Evolutionary conservation across 2,797 vertebrate species (phyloP), one percentile per base, ranked within the genome.

Genomic region (Enteromius unitaeniatus): DNA sequence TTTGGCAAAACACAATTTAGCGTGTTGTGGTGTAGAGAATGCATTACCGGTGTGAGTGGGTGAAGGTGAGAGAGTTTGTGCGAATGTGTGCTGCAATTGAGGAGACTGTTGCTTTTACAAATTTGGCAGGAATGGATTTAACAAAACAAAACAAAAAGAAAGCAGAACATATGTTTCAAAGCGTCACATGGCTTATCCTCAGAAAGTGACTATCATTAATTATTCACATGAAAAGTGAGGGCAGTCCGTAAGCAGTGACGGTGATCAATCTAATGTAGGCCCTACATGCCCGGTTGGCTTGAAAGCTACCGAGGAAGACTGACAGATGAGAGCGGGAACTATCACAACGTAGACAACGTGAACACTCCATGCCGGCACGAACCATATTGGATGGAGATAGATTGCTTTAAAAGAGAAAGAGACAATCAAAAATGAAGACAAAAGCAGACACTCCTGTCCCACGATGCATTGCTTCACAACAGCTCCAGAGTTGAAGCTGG

Each of bases 381-480:
- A 83, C 23, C 92, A 93, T 88, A 90, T 89, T 87, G 90, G 87
- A 93, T 91, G 77, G 75, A 34, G 90, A 92, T 90, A 89, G 89
- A 93, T 91, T 92, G 89, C 84, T 88, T 87, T 92, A 86, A 84
- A 88, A 89, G 90, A 91, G 91, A 93, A 86, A 91, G 78, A 91
- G 92, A 95, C 93, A 93, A 93, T 93, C 89, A 89, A 91, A 93
- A 93, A 93, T 87, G 51, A 92, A 89, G 91, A 92, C 88, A 92
- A 93, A 93, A 92, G 90, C 91, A 92, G 87, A 94, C 90, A 90
- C 92, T 86, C 92, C 89, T 90, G 90, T 94, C 92, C 95, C 93
- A 95, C 90, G 91, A 95, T 95, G 94, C 95, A 95, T 94, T 95
- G 94, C 94, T 95, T 95, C 93, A 92, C 92, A 89, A 90, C 93